Evolutionary conservation across 2,113 vertebrate genomes (phyloP).

Genomic region (Oncorhynchus masou): DNA sequence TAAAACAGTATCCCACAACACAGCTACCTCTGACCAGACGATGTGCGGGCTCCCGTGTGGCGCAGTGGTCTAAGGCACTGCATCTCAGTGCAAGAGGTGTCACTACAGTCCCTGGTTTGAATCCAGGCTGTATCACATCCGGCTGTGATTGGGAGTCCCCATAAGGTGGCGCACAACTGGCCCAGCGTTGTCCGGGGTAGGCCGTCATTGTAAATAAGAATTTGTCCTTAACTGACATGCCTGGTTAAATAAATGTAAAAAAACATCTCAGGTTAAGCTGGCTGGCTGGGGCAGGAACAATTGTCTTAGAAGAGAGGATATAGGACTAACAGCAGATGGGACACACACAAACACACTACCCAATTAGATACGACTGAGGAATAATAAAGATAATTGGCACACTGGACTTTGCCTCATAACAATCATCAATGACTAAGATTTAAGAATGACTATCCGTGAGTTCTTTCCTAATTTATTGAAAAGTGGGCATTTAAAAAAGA

Average conservation of each 20-base stretch:
- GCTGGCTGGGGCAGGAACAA: not conserved
- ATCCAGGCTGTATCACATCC: too few relatives aligned
- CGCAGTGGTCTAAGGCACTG: too few relatives aligned
- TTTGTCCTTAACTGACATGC: too few relatives aligned
- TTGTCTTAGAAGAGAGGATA: not conserved
- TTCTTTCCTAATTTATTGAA: not conserved
- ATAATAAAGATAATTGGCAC: not conserved
- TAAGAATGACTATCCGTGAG: not conserved
- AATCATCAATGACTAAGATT: not conserved
- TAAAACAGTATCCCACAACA: slow-evolving; percentile 32
- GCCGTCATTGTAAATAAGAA: too few relatives aligned
- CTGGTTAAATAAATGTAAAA: too few relatives aligned
- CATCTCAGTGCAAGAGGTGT: too few relatives aligned
- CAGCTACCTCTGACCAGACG: slow-evolving; percentile 19
- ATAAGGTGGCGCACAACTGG: too few relatives aligned
- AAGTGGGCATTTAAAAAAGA: not conserved
- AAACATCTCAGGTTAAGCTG: not conserved
- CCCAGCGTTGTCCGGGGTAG: too few relatives aligned
- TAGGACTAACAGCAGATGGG: not conserved
- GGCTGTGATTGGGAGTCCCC: too few relatives aligned
- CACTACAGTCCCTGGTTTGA: too few relatives aligned
- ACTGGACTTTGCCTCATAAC: not conserved
- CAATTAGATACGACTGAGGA: not conserved
- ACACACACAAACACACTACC: not conserved
- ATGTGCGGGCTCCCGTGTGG: not conserved